Percentiles rank a stretch among this genome's conserved stretches.
phyloP scores from a whole-genome alignment of 2,113 vertebrate species.

The Microcebus lehilahytsara region DNA sequence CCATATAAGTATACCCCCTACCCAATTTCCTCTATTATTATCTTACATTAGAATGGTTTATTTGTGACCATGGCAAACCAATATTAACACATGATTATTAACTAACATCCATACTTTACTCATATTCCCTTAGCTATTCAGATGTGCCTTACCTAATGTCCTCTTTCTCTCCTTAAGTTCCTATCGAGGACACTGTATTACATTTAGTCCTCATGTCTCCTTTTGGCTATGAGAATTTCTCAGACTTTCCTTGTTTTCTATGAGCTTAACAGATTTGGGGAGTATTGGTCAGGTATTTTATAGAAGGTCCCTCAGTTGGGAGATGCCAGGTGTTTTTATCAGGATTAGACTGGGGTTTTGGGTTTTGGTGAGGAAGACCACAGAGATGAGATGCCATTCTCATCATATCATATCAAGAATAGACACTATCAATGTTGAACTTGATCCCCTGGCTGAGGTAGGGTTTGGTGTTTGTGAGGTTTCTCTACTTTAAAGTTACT shows the following conservation, averaged over 20 bases:
- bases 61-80: background rate
- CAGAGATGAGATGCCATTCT: background rate
- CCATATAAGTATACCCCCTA: background rate
- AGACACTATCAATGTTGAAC: background rate
- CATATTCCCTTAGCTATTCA: background rate
- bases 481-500: background rate
- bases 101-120: background rate
- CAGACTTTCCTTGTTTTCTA: background rate
- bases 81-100: background rate
- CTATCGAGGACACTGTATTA: background rate
- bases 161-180: background rate
- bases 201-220: background rate
- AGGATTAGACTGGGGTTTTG: background rate
- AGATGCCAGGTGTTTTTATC: background rate
- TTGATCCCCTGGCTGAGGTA: background rate
- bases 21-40: background rate
- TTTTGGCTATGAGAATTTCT: background rate
- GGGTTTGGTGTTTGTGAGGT: background rate
- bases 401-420: background rate
- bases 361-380: background rate
- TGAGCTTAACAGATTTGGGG: too few relatives aligned
- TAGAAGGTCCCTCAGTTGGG: background rate
- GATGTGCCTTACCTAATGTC: background rate
- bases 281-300: background rate
- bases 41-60: background rate